Conservation (phyloP, 2,888 invertebrate species). For the Melikaiella ostensackeni region DNA sequence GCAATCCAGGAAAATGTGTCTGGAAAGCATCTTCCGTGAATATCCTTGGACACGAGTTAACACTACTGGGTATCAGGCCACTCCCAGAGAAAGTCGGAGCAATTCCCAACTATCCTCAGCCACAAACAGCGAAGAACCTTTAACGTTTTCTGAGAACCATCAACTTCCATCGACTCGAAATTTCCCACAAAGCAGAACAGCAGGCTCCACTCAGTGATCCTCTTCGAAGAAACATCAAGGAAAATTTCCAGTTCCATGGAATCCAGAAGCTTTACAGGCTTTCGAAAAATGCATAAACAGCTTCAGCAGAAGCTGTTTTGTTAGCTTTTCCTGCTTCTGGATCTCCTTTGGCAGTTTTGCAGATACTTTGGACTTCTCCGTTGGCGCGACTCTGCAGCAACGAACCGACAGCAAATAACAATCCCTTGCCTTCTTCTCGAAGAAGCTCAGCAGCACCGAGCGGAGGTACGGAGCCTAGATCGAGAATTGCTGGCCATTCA, state of each 20-base stretch:
- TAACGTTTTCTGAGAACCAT: conserved; percentile 60
- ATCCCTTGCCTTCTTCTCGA: conserved; percentile 59
- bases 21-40: conserved; percentile 10
- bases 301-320: conserved; percentile 40
- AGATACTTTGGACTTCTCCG: conserved; percentile 56
- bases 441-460: conserved; percentile 54
- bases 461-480: conserved; percentile 59
- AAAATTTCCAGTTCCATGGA: conserved; percentile 41
- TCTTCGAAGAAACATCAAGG: not conserved
- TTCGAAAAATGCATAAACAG: conserved; percentile 41
- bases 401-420: conserved; percentile 45
- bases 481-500: conserved; percentile 59
- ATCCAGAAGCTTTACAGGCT: conserved; percentile 14
- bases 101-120: conserved; percentile 54
- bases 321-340: conserved; percentile 40
- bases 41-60: conserved; percentile 5
- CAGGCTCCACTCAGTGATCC: conserved; percentile 42
- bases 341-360: conserved; percentile 34
- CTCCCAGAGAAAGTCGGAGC: not conserved
- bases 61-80: not conserved
- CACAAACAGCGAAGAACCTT: conserved; percentile 64
- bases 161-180: conserved; percentile 46
- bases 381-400: conserved; percentile 59
- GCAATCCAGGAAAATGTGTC: conserved; percentile 30
- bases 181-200: conserved; percentile 42